Conservation (phyloP, 2,113 vertebrate genomes). For the Machaerirhynchus nigripectus region DNA sequence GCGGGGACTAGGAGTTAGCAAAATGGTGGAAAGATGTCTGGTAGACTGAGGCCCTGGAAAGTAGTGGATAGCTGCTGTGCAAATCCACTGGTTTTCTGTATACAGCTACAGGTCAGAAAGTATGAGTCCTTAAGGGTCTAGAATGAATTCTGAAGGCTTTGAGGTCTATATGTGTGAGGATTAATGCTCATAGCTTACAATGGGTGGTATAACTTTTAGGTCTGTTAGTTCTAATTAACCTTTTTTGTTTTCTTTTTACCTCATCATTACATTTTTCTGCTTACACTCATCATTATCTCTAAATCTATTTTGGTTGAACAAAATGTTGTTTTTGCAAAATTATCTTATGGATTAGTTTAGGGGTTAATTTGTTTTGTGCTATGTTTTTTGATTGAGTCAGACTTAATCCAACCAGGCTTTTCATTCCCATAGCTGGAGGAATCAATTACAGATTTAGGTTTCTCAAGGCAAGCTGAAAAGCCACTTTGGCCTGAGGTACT, state of each 20-base stretch:
- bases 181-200: neutral
- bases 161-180: neutral
- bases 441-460: neutral
- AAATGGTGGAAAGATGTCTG: neutral
- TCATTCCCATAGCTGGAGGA: neutral
- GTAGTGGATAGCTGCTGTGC: neutral
- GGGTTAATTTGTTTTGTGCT: neutral
- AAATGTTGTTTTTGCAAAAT: neutral
- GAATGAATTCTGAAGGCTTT: neutral
- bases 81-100: neutral
- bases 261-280: neutral
- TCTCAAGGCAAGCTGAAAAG: conserved; percentile 10
- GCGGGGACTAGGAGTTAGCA: neutral
- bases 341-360: neutral
- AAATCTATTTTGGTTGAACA: neutral
- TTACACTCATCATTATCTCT: neutral
- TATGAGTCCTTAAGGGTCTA: neutral
- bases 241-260: neutral
- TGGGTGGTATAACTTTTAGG: neutral
- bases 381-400: neutral
- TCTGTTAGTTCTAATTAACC: neutral
- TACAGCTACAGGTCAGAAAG: neutral
- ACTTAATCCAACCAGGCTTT: neutral
- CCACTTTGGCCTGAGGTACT: neutral
- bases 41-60: neutral